Conservation (phyloP, 2,113 vertebrate genomes). For the Ahaetulla prasina region DNA sequence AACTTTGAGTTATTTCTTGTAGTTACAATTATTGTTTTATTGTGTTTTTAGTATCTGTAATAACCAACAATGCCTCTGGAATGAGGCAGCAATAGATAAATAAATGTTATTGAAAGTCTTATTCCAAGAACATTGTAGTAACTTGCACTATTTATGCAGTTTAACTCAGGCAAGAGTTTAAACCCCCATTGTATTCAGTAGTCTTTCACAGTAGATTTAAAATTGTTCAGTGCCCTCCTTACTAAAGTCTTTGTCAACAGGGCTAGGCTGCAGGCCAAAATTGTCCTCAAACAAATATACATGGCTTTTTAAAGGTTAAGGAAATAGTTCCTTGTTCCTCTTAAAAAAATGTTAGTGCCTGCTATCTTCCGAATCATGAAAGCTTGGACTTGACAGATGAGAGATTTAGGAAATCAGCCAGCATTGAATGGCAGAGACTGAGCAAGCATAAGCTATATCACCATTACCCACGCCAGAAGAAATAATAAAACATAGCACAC, state of each 20-base stretch:
- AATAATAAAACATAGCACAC: not conserved
- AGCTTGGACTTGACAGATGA: not conserved
- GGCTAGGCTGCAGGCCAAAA: not conserved
- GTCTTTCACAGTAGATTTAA: not conserved
- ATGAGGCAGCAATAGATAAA: not conserved
- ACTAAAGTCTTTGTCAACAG: not conserved
- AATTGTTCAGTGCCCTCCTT: not conserved
- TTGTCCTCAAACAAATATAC: not conserved
- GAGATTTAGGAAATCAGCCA: slow-evolving; percentile 6
- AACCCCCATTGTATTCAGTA: not conserved
- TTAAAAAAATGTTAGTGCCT: not conserved
- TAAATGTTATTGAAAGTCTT: not conserved
- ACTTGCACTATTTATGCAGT: not conserved
- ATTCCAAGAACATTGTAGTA: not conserved
- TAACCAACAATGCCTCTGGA: not conserved
- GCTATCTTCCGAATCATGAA: not conserved
- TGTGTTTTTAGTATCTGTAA: not conserved
- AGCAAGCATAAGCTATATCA: slow-evolving; percentile 1
- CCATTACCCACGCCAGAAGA: not conserved
- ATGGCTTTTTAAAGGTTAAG: not conserved
- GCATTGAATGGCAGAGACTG: not conserved
- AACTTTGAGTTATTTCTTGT: not conserved
- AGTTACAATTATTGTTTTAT: not conserved
- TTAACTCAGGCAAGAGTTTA: not conserved
- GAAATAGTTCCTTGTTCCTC: not conserved